A percentile compares a stretch with the other conserved stretches of the same genome.
Evolutionary conservation across 2,888 invertebrate species (phyloP).

Genomic region (Poecilus cupreus): DNA sequence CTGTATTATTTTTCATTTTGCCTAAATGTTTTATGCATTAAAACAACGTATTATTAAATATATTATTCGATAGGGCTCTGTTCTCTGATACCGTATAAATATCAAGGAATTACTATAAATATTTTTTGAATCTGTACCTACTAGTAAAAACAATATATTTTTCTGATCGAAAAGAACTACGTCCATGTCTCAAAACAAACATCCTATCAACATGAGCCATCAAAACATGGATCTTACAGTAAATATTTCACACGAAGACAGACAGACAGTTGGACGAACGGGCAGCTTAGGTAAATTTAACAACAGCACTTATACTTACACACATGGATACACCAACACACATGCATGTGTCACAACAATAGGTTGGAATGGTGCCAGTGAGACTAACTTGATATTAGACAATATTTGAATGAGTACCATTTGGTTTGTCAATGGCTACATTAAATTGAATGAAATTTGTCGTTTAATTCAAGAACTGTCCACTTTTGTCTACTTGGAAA

Average conservation of each 20-base stretch:
- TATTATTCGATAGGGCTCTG: no score
- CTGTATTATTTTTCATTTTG: no score
- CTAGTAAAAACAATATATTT: no score
- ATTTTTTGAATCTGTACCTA: no score
- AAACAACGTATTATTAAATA: no score
- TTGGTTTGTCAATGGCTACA: conserved; percentile 13
- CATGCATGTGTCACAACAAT: conserved; percentile 13
- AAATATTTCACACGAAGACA: conserved; percentile 49
- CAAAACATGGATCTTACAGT: conserved; percentile 48
- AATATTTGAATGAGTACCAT: conserved; percentile 1
- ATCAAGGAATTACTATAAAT: no score
- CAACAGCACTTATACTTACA: conserved; percentile 29
- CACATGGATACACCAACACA: not conserved
- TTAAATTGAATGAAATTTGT: not conserved
- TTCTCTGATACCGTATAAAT: no score
- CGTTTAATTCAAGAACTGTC: not conserved
- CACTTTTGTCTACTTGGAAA: no score
- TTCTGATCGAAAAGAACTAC: no score
- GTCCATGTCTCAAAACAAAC: conserved; percentile 47
- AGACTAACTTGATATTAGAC: conserved; percentile 21
- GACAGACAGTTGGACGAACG: not conserved
- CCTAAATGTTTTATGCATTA: no score
- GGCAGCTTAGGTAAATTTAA: conserved; percentile 44
- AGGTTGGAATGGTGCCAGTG: conserved; percentile 18
- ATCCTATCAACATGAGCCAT: conserved; percentile 36